phyloP scores from a whole-genome alignment of 2,888 invertebrate genomes.

The Julus scanicus region DNA sequence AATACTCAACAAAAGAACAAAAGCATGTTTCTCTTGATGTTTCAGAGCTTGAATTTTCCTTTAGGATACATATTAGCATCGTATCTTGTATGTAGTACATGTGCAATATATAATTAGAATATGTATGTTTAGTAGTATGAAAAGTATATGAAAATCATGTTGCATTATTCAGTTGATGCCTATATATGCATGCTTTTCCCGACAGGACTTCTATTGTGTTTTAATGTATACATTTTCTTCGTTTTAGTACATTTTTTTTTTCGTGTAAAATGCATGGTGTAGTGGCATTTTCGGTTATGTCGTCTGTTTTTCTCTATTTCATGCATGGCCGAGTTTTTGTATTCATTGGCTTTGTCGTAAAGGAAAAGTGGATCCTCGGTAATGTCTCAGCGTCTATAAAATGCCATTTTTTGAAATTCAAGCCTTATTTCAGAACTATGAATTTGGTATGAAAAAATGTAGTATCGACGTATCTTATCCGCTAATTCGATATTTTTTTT shows the following conservation, averaged over 20 bases:
- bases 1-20: too few relatives aligned
- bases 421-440: neutral
- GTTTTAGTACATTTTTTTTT: neutral
- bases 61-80: too few relatives aligned
- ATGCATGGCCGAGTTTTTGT: neutral
- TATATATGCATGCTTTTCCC: too few relatives aligned
- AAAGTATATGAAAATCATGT: too few relatives aligned
- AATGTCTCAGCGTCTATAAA: neutral
- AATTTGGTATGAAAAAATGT: neutral
- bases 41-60: too few relatives aligned
- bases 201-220: too few relatives aligned
- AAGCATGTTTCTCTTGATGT: too few relatives aligned
- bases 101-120: too few relatives aligned
- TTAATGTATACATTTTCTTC: neutral
- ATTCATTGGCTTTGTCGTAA: conserved; percentile 1
- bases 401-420: neutral
- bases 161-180: too few relatives aligned
- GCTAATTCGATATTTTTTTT: neutral
- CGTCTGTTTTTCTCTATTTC: neutral
- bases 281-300: neutral
- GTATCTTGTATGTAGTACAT: too few relatives aligned
- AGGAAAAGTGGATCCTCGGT: neutral
- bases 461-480: neutral
- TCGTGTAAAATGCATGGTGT: conserved; percentile 15
- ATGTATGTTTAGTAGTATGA: too few relatives aligned